Evolutionary conservation across 2,113 vertebrate genomes (phyloP).

Genomic region (Chaetodon auriga): DNA sequence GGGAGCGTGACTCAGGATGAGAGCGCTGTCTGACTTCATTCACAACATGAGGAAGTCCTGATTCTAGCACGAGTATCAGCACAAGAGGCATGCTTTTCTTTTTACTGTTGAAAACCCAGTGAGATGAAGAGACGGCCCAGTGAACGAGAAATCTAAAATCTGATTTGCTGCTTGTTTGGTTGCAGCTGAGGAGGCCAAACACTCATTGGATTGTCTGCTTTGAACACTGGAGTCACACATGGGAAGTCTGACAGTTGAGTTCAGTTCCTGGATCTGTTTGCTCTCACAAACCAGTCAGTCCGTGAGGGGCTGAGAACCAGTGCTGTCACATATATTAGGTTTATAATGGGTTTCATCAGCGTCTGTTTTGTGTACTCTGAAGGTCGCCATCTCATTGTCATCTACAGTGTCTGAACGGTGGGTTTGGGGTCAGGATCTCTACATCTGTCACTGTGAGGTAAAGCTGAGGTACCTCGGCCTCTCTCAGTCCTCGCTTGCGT

Average conservation of each 20-base stretch:
- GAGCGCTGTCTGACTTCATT: too few relatives aligned
- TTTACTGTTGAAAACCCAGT: too few relatives aligned
- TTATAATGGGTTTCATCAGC: background rate
- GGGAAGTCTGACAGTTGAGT: background rate
- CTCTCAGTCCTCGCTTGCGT: constrained; percentile 74
- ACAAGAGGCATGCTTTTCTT: too few relatives aligned
- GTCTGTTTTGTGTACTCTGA: background rate
- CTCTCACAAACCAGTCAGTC: background rate
- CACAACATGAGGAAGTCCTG: too few relatives aligned
- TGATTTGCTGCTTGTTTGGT: background rate
- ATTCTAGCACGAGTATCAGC: too few relatives aligned
- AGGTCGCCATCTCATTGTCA: background rate
- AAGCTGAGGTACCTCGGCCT: constrained; percentile 12
- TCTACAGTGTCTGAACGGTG: background rate
- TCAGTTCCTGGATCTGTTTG: background rate
- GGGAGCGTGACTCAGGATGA: too few relatives aligned
- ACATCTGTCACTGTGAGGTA: constrained; percentile 4
- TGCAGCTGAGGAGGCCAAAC: too few relatives aligned
- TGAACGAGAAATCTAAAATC: too few relatives aligned
- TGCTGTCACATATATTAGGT: background rate
- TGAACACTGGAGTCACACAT: too few relatives aligned
- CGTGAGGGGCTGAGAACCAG: background rate
- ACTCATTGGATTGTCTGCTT: too few relatives aligned
- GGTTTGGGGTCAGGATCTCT: constrained; percentile 29
- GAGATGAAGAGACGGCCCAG: too few relatives aligned